Percentiles rank a stretch among this genome's conserved stretches.
Conservation (phyloP, 2,113 vertebrate genomes). For the Hassar affinis region DNA sequence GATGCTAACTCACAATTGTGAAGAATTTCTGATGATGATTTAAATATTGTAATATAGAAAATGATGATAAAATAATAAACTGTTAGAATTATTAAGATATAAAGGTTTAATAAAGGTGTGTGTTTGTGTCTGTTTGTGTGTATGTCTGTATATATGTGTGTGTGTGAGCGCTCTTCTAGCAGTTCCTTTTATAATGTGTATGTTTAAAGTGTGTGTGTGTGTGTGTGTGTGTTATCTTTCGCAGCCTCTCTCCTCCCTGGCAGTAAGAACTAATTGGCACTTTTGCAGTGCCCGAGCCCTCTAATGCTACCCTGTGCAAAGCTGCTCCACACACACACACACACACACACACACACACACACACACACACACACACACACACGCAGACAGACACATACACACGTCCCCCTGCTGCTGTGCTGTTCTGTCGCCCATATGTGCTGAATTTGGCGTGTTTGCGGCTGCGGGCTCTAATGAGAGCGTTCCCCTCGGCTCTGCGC, state of each 20-base stretch:
- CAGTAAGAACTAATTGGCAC: slow-evolving; percentile 60
- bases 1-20: background rate
- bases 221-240: slow-evolving; percentile 53
- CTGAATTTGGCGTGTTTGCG: slow-evolving; percentile 70
- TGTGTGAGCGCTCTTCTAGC: background rate
- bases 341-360: slow-evolving; percentile 57
- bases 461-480: slow-evolving; percentile 71
- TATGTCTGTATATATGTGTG: slow-evolving; percentile 1
- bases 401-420: slow-evolving; percentile 60
- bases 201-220: background rate
- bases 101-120: background rate
- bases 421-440: slow-evolving; percentile 71
- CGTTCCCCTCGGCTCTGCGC: slow-evolving; percentile 62
- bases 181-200: background rate
- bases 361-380: slow-evolving; percentile 55
- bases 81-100: background rate
- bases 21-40: background rate
- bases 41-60: background rate
- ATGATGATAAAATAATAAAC: background rate
- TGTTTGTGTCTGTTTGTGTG: no score
- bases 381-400: slow-evolving; percentile 8
- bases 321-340: slow-evolving; percentile 54
- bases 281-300: slow-evolving; percentile 60
- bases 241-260: slow-evolving; percentile 56
- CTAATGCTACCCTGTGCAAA: slow-evolving; percentile 67